Percentiles rank a stretch among this genome's conserved stretches.
Evolutionary conservation across 2,113 vertebrate genomes (phyloP).

Genomic region (Meriones unguiculatus): DNA sequence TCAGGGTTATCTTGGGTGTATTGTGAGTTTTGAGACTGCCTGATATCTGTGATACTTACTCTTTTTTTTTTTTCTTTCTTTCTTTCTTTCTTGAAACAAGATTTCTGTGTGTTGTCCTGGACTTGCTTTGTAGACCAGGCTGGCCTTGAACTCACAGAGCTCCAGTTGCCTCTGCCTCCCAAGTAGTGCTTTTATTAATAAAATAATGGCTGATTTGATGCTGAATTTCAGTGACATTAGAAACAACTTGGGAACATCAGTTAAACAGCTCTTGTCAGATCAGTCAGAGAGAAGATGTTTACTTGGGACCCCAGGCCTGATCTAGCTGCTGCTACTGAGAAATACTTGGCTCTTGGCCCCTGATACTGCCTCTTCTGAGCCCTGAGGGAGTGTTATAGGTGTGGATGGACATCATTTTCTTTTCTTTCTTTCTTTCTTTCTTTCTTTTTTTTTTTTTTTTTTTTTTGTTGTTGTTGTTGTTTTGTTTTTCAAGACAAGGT

Average conservation of each 20-base stretch:
- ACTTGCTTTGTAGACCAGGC: not conserved
- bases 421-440: too few species aligned
- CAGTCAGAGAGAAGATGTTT: slow-evolving; percentile 20
- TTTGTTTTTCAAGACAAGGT: too few species aligned
- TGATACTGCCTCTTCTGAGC: not conserved
- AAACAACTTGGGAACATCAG: not conserved
- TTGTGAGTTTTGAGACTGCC: not conserved
- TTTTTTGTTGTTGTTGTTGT: too few species aligned
- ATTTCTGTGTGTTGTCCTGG: not conserved
- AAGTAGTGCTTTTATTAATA: not conserved
- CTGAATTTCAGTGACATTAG: not conserved
- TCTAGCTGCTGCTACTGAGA: slow-evolving; percentile 1
- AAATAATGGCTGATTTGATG: not conserved
- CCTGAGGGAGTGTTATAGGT: not conserved
- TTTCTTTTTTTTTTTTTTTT: too few species aligned
- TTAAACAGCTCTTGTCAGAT: not conserved
- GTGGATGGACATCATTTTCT: not conserved
- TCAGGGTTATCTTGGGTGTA: not conserved
- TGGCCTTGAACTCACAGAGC: not conserved
- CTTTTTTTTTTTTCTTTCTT: not conserved
- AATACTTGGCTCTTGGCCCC: not conserved
- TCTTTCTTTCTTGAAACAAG: not conserved
- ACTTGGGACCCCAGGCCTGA: not conserved
- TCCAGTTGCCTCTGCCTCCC: not conserved
- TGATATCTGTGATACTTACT: not conserved